Evolutionary conservation across 2,888 invertebrate genomes (phyloP), one percentile per base, ranked within the genome.

Genomic region (Tortrix viridana): DNA sequence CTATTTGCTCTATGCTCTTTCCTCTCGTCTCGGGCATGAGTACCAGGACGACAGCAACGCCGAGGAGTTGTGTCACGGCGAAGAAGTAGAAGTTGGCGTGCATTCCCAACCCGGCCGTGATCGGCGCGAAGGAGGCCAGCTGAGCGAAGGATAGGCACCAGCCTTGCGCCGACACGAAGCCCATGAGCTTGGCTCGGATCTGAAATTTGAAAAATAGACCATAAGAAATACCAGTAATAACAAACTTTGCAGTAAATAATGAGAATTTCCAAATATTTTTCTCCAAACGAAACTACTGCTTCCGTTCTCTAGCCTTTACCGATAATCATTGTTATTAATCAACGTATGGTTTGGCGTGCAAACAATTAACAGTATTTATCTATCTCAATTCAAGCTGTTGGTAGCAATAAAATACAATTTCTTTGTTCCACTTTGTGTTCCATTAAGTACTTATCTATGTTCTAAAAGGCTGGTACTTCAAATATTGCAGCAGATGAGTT

Each of bases 11-110:
- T 16, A 86, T 74, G 52, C 77, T 81, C 68, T 84, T 86, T 20
- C 88, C 88, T 69, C 82, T 88, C 0, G 90, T 92, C 70, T 92
- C 92, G 0, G 90, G 90, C 32, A 92, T 71, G 49, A 78, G 71
- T 46, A 83, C 65, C 38, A 84, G 68, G 55, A 79, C 74, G 41
- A 82, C 76, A 59, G 83, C 38, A 5, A 77, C 72, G 0, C 86
- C 81, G 0, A 79, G 43, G 22, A 85, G 55, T 69, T 87, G 85
- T n/a, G 84, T 69, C 0, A 68, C 74, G 9, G 84, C 80, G 68
- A 84, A 91, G 6, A 76, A 60, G 72, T 80, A 85, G 74, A 88
- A 90, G 20, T 81, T 80, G 0, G 77, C 75, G 49, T 87, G 74
- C 1, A 72, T 74, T 0, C 91, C 92, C 1, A 85, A 19, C 5